Evolutionary conservation across 1,140 invertebrate species (phyloP).

Genomic region (Sarcophaga peregrina): DNA sequence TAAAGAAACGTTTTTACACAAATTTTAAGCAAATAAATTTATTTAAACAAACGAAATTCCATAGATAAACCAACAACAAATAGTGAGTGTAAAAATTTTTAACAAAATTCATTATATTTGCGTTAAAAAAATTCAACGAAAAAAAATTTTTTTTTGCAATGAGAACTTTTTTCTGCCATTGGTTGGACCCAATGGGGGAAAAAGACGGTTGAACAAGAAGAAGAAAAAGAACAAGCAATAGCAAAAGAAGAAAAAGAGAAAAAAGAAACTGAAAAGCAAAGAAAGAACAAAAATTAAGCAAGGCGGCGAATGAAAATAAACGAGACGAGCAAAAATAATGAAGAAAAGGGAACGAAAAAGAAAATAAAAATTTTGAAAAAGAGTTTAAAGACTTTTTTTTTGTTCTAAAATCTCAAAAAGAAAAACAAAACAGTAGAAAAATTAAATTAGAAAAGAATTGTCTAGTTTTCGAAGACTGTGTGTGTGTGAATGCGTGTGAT

Average conservation of each 20-base stretch:
- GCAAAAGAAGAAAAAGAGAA: conserved; percentile 17
- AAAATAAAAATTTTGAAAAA: not conserved
- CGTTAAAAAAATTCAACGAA: not conserved
- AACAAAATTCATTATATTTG: conserved; percentile 1
- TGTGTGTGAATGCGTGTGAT: not conserved
- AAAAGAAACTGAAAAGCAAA: not conserved
- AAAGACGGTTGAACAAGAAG: conserved; percentile 21
- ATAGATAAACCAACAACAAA: conserved; percentile 3
- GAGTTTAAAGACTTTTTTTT: not conserved
- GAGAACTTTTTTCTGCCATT: not conserved
- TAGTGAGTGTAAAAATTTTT: conserved; percentile 24
- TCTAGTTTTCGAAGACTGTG: not conserved
- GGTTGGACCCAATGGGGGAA: not conserved
- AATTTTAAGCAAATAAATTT: conserved; percentile 19
- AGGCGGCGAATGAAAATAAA: conserved; percentile 26
- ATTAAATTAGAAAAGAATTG: not conserved
- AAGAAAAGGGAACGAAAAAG: not conserved
- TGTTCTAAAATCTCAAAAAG: not conserved
- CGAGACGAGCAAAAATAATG: conserved; percentile 48
- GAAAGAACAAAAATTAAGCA: not conserved
- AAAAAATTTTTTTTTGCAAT: conserved; percentile 30
- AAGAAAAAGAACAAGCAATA: conserved; percentile 31
- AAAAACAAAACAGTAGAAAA: not conserved
- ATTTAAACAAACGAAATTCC: conserved; percentile 29
- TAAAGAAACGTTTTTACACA: conserved; percentile 31